These are phyloP conservation scores for Pseudomugil gertrudae DNA, from an alignment of 2,797 vertebrate species.

Conservation along the genomic window DNA sequence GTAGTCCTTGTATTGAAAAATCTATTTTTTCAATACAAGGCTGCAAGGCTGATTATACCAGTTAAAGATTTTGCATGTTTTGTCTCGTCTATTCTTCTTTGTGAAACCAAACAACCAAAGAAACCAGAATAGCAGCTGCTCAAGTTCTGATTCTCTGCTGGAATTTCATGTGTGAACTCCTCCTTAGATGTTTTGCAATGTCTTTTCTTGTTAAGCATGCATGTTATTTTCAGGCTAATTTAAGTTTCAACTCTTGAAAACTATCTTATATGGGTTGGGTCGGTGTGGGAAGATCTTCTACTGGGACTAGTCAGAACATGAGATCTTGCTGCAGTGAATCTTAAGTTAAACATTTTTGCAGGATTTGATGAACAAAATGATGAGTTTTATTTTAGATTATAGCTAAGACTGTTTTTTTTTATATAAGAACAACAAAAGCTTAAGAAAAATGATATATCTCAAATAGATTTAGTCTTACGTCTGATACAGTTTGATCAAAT, in stretches of 20 bases:
- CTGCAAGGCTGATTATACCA: too few species aligned
- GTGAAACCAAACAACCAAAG: not conserved
- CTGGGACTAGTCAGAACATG: not conserved
- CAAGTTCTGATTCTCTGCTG: too few species aligned
- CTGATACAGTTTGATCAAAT: not conserved
- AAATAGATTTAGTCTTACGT: not conserved
- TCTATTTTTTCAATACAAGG: too few species aligned
- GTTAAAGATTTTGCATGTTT: too few species aligned
- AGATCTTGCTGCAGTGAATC: not conserved
- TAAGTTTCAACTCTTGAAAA: not conserved
- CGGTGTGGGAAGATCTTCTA: not conserved
- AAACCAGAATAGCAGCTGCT: too few species aligned
- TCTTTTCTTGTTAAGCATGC: too few species aligned
- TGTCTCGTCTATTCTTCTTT: not conserved
- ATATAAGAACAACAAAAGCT: not conserved
- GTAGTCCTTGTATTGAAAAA: not conserved
- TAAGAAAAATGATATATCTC: too few species aligned
- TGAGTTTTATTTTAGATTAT: not conserved
- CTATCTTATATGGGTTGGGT: conserved; percentile 23
- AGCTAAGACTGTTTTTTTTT: too few species aligned
- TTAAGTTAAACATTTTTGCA: not conserved
- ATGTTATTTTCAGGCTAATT: too few species aligned
- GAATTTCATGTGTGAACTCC: too few species aligned
- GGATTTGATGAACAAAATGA: not conserved
- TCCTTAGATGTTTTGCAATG: too few species aligned